Evolutionary conservation across 2,888 invertebrate species (phyloP), one percentile per base, ranked within the genome.

Genomic region (Drosophila aldrichi): DNA sequence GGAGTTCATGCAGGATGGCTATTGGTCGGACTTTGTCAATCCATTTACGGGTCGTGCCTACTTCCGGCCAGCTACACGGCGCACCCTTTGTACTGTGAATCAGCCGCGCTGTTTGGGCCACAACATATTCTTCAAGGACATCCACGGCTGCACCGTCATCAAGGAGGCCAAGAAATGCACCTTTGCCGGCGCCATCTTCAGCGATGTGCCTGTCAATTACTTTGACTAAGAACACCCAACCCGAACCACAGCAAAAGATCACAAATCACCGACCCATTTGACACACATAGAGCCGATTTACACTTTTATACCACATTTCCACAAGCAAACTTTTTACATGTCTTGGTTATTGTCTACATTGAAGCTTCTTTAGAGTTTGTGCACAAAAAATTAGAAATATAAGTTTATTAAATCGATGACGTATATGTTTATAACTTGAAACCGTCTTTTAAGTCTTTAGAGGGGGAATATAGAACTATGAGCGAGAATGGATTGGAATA

Each of bases 11-110:
- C 32, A 70, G 6, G 54, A 67, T 6, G 80, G 82, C 12, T 88
- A 71, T 40, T 86, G 86, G 86, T 65, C 85, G 8, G 88, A 87
- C 44, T 87, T 87, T 55, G 25, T 87, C 3, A 88, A 89, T 49
- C 88, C 90, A 1, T 69, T 77, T 10, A 88, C 83, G 14, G 90
- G 88, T 0, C 77, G 83, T 1, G 82, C 79, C 7, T 77, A 79
- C 25, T 86, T 81, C 20, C 60, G 55, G 4, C 52, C 73, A 1
- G 49, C 56, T 2, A 6, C 20, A 8, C 36, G 59, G 0, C 29
- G 46, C 4, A 38, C 22, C 2, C 6, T 29, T 7, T 10, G 36
- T 7, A 44, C 6, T 1, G 4, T 44, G 12, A 61, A 68, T 4
- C 52, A 38, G 16, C 52, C 52, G 16, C 55, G 49, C 32, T 56